Evolutionary conservation across 2,888 invertebrate species (phyloP).

Genomic region (Eutolmus rufibarbis): DNA sequence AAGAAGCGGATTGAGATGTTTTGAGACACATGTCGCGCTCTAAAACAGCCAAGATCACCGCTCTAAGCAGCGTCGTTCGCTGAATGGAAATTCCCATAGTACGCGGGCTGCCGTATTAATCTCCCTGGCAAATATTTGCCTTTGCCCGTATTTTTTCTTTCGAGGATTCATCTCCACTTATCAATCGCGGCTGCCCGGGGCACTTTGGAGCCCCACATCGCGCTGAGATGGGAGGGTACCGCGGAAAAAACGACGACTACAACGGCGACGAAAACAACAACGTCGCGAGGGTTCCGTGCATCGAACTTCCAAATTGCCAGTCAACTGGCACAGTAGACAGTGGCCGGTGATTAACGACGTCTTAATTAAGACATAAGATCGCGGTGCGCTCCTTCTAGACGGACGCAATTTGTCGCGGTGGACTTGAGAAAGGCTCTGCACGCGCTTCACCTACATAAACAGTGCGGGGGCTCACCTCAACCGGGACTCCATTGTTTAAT

Average conservation of each 20-base stretch:
- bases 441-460: not conserved
- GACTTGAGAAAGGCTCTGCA: not conserved
- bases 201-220: not conserved
- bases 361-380: not conserved
- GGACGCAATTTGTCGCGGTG: not conserved
- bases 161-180: not conserved
- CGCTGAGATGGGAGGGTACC: not conserved
- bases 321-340: not conserved
- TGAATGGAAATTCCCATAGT: not conserved
- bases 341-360: not conserved
- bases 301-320: not conserved
- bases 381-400: not conserved
- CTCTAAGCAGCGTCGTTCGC: not conserved
- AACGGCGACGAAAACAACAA: not conserved
- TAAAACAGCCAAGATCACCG: not conserved
- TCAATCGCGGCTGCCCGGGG: not conserved
- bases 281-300: not conserved
- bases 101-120: not conserved
- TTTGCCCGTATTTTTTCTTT: not conserved
- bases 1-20: not conserved
- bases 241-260: not conserved
- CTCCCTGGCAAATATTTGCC: not conserved
- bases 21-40: not conserved
- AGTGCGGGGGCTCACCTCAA: not conserved
- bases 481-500: not conserved